These are phyloP conservation scores for Pituophis catenifer DNA, from an alignment of 2,113 vertebrate genomes.

Conservation along the genomic window DNA sequence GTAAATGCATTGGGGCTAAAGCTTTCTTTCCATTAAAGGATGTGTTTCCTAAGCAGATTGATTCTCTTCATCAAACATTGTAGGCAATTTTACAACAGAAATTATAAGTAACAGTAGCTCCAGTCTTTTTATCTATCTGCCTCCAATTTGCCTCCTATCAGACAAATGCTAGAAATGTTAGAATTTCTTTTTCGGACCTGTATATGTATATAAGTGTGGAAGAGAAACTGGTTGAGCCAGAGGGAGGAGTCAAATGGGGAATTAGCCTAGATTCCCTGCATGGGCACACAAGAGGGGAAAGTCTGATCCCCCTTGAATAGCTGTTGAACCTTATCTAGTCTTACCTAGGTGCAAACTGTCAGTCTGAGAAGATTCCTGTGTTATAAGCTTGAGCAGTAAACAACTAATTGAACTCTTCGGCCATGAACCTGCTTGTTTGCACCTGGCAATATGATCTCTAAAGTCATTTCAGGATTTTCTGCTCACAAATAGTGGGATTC, in stretches of 20 bases:
- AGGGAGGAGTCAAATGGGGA: neutral
- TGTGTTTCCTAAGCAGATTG: neutral
- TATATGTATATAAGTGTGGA: neutral
- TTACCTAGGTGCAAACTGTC: neutral
- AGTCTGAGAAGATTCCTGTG: neutral
- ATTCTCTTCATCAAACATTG: neutral
- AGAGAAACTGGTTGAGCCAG: neutral
- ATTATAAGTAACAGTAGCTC: neutral
- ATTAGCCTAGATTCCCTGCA: neutral
- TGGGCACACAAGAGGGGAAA: neutral
- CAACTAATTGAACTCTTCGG: neutral
- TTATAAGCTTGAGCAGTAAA: neutral
- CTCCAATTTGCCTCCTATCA: neutral
- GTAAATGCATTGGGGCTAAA: neutral
- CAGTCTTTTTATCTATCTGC: neutral
- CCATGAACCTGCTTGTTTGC: neutral
- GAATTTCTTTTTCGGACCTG: neutral
- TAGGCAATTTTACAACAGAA: neutral
- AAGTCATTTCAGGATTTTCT: neutral
- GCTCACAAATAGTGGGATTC: neutral
- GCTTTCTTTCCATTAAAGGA: neutral
- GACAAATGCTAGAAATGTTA: neutral
- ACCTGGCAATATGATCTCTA: neutral
- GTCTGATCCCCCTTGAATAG: neutral
- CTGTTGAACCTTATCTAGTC: neutral